phyloP scores from a whole-genome alignment of 2,888 invertebrate genomes.

The Matsumyia berberina region DNA sequence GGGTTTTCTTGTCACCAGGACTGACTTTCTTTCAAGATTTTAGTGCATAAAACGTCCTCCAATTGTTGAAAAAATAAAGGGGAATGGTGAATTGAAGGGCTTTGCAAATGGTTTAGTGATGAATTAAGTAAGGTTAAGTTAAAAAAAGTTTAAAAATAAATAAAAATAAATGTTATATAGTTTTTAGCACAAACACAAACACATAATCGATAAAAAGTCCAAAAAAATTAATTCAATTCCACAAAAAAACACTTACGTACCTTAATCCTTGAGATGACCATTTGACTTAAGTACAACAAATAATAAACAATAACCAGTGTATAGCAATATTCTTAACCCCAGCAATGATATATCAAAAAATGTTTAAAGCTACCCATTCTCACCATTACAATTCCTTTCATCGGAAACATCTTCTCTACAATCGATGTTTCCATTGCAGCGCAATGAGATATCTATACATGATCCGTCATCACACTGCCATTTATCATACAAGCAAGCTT shows the following conservation, averaged over 20 bases:
- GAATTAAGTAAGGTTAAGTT: too few species aligned
- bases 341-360: background rate
- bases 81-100: too few species aligned
- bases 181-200: background rate
- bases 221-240: background rate
- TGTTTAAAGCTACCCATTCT: conserved; percentile 73
- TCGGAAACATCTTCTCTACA: conserved; percentile 90
- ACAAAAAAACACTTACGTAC: conserved; percentile 13
- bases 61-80: too few species aligned
- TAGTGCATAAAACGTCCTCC: too few species aligned
- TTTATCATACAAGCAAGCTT: conserved; percentile 88
- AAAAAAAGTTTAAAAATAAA: too few species aligned
- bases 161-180: too few species aligned
- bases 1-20: too few species aligned
- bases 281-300: background rate
- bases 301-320: background rate
- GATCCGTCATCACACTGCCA: conserved; percentile 91
- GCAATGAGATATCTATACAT: conserved; percentile 87
- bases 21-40: too few species aligned
- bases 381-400: conserved; percentile 88
- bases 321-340: too few species aligned
- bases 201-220: background rate
- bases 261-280: background rate
- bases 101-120: too few species aligned
- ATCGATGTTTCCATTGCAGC: conserved; percentile 89